Evolutionary conservation across 2,113 vertebrate species (phyloP).

Genomic region (Gallinago undulata): DNA sequence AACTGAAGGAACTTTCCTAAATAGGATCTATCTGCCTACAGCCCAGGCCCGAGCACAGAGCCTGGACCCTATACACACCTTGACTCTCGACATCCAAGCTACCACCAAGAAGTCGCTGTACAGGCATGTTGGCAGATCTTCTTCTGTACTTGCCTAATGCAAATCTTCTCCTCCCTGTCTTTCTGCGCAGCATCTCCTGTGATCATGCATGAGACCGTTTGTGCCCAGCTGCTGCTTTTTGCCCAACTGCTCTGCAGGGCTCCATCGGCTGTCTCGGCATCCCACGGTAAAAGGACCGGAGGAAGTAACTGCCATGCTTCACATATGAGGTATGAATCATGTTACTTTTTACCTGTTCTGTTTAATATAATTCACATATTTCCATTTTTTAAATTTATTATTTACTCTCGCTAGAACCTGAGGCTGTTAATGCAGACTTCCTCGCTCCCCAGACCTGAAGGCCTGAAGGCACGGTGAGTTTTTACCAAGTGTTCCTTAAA

Average conservation of each 20-base stretch:
- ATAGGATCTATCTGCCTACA: not conserved
- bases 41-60: not conserved
- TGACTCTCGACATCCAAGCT: not conserved
- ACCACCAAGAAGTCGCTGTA: not conserved
- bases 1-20: not conserved
- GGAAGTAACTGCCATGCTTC: not conserved
- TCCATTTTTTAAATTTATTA: not conserved
- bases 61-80: not conserved
- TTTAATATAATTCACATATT: not conserved
- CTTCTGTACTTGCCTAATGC: not conserved
- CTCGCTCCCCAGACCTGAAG: not conserved
- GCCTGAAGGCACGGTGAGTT: not conserved
- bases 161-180: not conserved
- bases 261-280: fast-evolving
- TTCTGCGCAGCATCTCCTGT: not conserved
- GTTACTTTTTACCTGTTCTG: not conserved
- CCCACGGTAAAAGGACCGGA: not conserved
- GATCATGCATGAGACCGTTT: fast-evolving
- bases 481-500: not conserved
- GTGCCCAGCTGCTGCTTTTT: not conserved
- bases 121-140: not conserved
- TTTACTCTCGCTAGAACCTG: not conserved
- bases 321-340: fast-evolving
- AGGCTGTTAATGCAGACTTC: not conserved
- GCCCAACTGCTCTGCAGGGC: not conserved